A percentile compares a stretch with the other conserved stretches of the same genome.
These are phyloP conservation scores for Helicoverpa zea DNA, from an alignment of 1,140 invertebrate genomes.

Conservation along the genomic window DNA sequence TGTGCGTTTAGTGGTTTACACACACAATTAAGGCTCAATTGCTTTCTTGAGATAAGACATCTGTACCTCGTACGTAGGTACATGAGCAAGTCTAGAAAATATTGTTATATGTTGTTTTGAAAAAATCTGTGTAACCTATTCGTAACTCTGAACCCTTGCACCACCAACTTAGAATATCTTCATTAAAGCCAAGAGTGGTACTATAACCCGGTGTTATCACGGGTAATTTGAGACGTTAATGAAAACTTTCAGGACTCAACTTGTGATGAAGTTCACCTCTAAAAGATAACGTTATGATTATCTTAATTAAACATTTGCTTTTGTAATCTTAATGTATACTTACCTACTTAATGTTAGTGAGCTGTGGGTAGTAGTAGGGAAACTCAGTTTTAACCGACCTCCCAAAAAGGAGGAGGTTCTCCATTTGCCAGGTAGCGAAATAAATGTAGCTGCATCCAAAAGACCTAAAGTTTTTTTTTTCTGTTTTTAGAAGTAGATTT, in stretches of 20 bases:
- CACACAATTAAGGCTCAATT: too few species aligned
- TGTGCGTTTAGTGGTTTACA: too few species aligned
- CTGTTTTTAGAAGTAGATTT: too few species aligned
- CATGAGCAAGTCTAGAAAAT: too few species aligned
- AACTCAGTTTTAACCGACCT: background rate
- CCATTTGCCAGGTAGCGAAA: too few species aligned
- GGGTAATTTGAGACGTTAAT: slow-evolving; percentile 50
- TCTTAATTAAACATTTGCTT: slow-evolving; percentile 10
- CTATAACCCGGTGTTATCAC: slow-evolving; percentile 46
- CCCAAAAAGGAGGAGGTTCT: too few species aligned
- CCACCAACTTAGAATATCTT: slow-evolving; percentile 33
- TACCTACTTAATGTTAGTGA: background rate
- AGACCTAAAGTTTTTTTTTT: too few species aligned
- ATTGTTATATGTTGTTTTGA: too few species aligned
- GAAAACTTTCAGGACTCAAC: slow-evolving; percentile 48
- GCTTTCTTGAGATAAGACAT: too few species aligned
- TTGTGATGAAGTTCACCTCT: slow-evolving; percentile 34
- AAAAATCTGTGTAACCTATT: too few species aligned
- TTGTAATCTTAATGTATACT: background rate
- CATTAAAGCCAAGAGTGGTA: slow-evolving; percentile 15
- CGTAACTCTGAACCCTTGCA: background rate
- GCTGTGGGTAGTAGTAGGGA: background rate
- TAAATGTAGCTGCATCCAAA: too few species aligned
- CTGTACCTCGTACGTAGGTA: too few species aligned
- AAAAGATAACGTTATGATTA: slow-evolving; percentile 18